Evolutionary conservation across 30 jellyfish, hydroid and myxozoan genomes (phyloP).

Genomic region (Aurelia sp.): DNA sequence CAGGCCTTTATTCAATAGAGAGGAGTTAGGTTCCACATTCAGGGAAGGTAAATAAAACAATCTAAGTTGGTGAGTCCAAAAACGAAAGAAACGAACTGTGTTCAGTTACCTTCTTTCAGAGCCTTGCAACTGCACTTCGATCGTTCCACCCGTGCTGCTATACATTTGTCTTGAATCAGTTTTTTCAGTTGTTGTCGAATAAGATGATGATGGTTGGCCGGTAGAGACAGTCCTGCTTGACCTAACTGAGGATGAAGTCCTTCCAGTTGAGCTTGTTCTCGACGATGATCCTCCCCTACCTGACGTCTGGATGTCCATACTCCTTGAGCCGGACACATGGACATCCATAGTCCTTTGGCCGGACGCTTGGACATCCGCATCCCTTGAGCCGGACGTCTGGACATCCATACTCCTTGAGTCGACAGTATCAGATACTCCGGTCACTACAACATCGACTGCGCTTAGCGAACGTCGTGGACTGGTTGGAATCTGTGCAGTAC

Average conservation of each 20-base stretch:
- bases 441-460: constrained; percentile 78
- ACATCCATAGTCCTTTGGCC: not conserved
- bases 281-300: not conserved
- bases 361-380: too few relatives aligned
- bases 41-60: too few relatives aligned
- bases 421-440: constrained; percentile 57
- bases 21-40: too few relatives aligned
- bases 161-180: constrained; percentile 21
- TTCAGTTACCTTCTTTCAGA: constrained; percentile 29
- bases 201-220: constrained; percentile 6
- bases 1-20: too few relatives aligned
- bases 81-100: too few relatives aligned
- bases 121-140: constrained; percentile 70
- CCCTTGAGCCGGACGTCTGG: not conserved
- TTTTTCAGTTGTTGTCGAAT: constrained; percentile 14
- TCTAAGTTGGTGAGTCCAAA: too few relatives aligned
- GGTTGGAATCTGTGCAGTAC: constrained; percentile 77
- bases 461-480: constrained; percentile 72
- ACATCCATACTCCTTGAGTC: constrained; percentile 18
- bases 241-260: constrained; percentile 14
- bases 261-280: constrained; percentile 16
- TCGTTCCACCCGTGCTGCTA: constrained; percentile 24
- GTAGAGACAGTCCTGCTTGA: constrained; percentile 17
- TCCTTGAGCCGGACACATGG: not conserved
- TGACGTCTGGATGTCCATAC: not conserved